Base-by-base conservation (phyloP, 2,888 invertebrate genomes). In the Melieria crassipennis region DNA sequence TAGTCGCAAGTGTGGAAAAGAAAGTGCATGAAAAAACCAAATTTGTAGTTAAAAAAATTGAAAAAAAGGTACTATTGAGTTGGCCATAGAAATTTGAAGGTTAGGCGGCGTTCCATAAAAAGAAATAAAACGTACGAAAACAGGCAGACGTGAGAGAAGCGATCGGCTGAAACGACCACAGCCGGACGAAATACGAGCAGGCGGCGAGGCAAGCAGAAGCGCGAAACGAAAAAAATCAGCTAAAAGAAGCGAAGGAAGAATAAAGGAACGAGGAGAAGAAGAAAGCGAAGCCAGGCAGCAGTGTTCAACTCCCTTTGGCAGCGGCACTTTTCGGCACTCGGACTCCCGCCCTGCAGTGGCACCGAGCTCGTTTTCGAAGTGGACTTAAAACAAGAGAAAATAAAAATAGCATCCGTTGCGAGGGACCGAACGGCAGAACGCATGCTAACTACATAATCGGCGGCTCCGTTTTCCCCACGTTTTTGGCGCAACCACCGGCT, bases 401-500 rank as follows among this genome's bases (percentile, higher is more conserved):
- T 60, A 69, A 75, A 77, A 74, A 71, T 70, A 65, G 58, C 58
- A 58, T 16, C 16, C 10, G 56, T 50, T 66, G 30, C 30, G 30
- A 30, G 30, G 48, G 13, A 58, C 7, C 55, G 52, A 47, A 50
- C 52, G 46, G 45, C 46, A 6, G 10, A 60, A 16, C 10, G 13
- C 5, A 57, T 52, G 13, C 48, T 45, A 16, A 47, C 67, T 43
- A 52, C n/a, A 60, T 48, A 63, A 43, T 47, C n/a, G 5, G 50
- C 11, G 43, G 45, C 42, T 13, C 6, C 60, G 56, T 47, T 46
- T 46, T 65, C 45, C 7, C 16, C 46, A 45, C 60, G 7, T 43
- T 13, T 60, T 60, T 11, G 43, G 45, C 46, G 5, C 69, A 69
- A 69, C 69, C 69, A 69, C 69, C 69, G 62, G 69, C 61, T 61